Evolutionary conservation across 2,797 vertebrate species (phyloP).

Genomic region (Threskiornis aethiopicus): DNA sequence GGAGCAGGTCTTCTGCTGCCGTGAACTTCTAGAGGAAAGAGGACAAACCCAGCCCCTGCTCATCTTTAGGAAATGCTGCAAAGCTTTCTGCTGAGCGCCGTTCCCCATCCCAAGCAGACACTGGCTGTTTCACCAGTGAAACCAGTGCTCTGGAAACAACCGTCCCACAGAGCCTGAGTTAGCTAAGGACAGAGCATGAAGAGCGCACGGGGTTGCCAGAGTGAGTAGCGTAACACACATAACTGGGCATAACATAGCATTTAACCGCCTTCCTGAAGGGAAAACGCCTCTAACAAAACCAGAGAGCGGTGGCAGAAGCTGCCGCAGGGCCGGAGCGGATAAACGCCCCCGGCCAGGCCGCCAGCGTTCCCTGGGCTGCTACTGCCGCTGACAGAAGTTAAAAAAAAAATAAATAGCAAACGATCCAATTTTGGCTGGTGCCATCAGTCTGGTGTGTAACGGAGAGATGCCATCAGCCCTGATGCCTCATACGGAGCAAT

Average conservation of each 20-base stretch:
- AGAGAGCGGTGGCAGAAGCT: neutral
- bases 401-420: slow-evolving; percentile 67
- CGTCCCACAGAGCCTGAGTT: no score
- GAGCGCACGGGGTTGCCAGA: neutral
- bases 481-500: slow-evolving; percentile 71
- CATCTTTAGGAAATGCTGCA: neutral
- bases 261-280: neutral
- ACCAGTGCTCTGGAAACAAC: neutral
- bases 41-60: neutral
- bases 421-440: slow-evolving; percentile 66
- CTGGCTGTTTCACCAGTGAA: accelerated
- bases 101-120: neutral
- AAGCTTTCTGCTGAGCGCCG: neutral
- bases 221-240: neutral
- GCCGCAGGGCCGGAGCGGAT: neutral
- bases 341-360: slow-evolving; percentile 3
- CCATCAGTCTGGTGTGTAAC: slow-evolving; percentile 37
- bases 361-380: slow-evolving; percentile 32
- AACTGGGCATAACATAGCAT: neutral
- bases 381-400: slow-evolving; percentile 65
- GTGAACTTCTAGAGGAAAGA: neutral
- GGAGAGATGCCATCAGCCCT: slow-evolving; percentile 64
- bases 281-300: neutral
- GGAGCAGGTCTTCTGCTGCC: neutral
- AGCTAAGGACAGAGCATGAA: neutral